Conservation (phyloP, 2,797 vertebrate species). For the Sebastes diploproa region DNA sequence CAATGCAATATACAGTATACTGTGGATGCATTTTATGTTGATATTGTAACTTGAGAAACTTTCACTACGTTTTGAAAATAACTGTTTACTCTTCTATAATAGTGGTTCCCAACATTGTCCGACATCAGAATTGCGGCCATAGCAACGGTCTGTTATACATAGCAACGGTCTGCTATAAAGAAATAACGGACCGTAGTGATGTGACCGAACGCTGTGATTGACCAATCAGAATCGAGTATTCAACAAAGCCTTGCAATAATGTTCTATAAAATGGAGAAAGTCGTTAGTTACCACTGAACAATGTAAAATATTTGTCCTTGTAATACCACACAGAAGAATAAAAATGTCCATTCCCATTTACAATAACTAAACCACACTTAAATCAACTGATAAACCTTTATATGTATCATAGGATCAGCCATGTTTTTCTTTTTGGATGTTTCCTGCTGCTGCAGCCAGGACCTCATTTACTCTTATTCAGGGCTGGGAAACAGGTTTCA, state of each 20-base stretch:
- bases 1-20: not conserved
- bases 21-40: not conserved
- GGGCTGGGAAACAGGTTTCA: constrained; percentile 66
- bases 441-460: constrained; percentile 48
- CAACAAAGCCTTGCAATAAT: not conserved
- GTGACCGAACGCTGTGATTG: no score
- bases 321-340: not conserved
- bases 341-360: no score
- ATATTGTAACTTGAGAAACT: not conserved
- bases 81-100: not conserved
- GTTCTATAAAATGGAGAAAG: not conserved
- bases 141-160: no score
- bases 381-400: constrained; percentile 12
- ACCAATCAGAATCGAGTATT: no score
- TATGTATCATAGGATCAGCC: not conserved
- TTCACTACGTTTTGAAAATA: not conserved
- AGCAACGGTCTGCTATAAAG: no score
- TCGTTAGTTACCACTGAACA: not conserved
- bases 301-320: not conserved
- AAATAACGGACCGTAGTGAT: no score
- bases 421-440: constrained; percentile 43
- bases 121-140: no score
- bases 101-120: not conserved
- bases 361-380: not conserved
- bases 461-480: constrained; percentile 71